Evolutionary conservation across 2,113 vertebrate genomes (phyloP).

Genomic region (Mastomys natalensis): DNA sequence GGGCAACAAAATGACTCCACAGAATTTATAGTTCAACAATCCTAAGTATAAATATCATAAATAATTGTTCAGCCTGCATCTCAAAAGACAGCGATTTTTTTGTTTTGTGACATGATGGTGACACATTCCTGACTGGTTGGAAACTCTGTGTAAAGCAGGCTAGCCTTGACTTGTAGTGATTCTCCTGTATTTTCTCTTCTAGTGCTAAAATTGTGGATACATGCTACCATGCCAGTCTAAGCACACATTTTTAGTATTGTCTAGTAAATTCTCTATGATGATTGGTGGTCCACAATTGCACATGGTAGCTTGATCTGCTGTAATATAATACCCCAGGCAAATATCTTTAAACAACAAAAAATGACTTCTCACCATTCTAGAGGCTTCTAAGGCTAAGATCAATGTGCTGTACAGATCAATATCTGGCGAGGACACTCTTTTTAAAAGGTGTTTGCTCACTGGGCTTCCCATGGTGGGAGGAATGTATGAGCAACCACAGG

Average conservation of each 20-base stretch:
- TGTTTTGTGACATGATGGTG: background rate
- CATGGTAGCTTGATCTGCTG: background rate
- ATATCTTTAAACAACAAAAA: background rate
- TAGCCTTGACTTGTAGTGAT: background rate
- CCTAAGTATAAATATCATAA: background rate
- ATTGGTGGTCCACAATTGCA: background rate
- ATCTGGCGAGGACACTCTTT: background rate
- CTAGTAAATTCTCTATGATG: background rate
- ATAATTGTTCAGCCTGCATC: background rate
- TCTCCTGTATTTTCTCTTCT: background rate
- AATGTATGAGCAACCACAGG: background rate
- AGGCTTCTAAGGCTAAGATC: background rate
- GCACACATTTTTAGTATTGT: background rate
- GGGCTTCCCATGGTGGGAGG: background rate
- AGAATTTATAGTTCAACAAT: constrained; percentile 23
- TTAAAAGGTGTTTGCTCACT: background rate
- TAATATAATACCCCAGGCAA: background rate
- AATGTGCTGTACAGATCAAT: background rate
- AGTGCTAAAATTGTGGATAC: background rate
- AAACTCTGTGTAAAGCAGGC: background rate
- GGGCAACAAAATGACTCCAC: constrained; percentile 40
- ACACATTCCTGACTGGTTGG: background rate
- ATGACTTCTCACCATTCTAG: background rate
- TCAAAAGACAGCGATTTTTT: background rate
- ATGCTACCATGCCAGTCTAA: background rate